A percentile compares a stretch with the other conserved stretches of the same genome.
These are phyloP conservation scores for Colistium nudipinnis DNA, from an alignment of 2,113 vertebrate species.

Conservation along the genomic window DNA sequence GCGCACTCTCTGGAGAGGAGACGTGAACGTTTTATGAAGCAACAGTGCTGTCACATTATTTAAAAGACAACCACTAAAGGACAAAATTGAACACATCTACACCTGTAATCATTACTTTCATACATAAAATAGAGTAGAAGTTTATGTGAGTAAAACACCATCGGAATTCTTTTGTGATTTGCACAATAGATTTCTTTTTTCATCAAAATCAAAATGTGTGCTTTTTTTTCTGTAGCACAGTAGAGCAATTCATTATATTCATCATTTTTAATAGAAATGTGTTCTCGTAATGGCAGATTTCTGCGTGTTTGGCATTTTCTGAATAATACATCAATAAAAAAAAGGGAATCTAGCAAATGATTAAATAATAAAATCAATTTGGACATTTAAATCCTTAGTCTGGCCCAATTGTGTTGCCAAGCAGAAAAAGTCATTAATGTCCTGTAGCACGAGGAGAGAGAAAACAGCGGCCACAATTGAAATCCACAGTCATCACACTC, in stretches of 20 bases:
- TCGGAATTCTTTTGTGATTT: too few species aligned
- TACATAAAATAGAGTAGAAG: too few species aligned
- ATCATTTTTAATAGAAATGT: background rate
- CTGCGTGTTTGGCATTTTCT: background rate
- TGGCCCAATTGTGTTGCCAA: slow-evolving; percentile 13
- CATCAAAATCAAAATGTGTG: too few species aligned
- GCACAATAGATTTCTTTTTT: too few species aligned
- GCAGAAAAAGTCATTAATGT: slow-evolving; percentile 27
- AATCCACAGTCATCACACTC: slow-evolving; percentile 37
- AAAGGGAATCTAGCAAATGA: background rate
- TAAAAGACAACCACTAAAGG: background rate
- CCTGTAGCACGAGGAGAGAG: background rate
- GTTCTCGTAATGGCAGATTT: background rate
- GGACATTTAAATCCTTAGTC: background rate
- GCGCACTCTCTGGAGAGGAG: slow-evolving; percentile 87
- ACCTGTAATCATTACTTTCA: background rate
- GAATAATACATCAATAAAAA: background rate
- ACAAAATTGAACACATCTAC: background rate
- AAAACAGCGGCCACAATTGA: slow-evolving; percentile 41
- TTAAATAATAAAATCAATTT: background rate
- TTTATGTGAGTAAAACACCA: too few species aligned
- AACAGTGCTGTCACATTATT: background rate
- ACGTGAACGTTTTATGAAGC: too few species aligned
- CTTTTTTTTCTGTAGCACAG: background rate
- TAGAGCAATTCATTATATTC: background rate